Evolutionary conservation across 30 jellyfish, hydroid and myxozoan species (phyloP).

Genomic region (Aurelia aurita): DNA sequence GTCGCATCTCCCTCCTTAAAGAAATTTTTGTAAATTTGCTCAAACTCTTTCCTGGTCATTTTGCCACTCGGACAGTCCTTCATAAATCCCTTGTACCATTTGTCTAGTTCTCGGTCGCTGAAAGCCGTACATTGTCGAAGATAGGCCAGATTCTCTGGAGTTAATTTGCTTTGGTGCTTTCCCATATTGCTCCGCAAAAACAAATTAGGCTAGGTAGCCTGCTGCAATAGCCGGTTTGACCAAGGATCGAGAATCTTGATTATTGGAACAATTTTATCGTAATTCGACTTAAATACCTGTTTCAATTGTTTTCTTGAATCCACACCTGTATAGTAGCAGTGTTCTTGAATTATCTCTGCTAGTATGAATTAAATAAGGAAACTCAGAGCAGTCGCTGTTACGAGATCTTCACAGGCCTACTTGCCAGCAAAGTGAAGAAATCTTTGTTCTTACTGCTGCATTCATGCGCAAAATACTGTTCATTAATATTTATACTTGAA

Average conservation of each 20-base stretch:
- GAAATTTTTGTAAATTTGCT: slow-evolving; percentile 95
- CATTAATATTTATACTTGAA: slow-evolving; percentile 56
- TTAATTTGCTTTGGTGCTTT: slow-evolving; percentile 95
- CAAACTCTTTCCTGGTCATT: slow-evolving; percentile 97
- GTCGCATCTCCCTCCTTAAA: slow-evolving; percentile 99
- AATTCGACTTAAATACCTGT: slow-evolving; percentile 10
- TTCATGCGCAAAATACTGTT: slow-evolving; percentile 39
- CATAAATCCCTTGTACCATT: slow-evolving; percentile 99
- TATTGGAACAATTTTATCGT: background rate
- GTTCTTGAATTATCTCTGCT: background rate
- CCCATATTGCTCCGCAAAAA: slow-evolving; percentile 75
- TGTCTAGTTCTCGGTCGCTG: slow-evolving; percentile 93
- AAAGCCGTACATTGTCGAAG: slow-evolving; percentile 98
- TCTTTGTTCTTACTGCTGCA: slow-evolving; percentile 27
- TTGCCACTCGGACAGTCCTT: slow-evolving; percentile 98
- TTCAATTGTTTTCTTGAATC: background rate
- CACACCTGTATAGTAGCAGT: background rate
- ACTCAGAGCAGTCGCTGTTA: background rate
- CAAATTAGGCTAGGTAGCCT: background rate
- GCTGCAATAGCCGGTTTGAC: background rate
- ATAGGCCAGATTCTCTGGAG: slow-evolving; percentile 93
- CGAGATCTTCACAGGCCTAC: slow-evolving; percentile 9
- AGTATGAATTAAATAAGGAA: background rate
- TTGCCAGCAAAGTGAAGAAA: slow-evolving; percentile 43
- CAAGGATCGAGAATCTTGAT: background rate